Evolutionary conservation across 2,797 vertebrate species (phyloP), one percentile per base, ranked within the genome.

Genomic region (Psittacula echo): DNA sequence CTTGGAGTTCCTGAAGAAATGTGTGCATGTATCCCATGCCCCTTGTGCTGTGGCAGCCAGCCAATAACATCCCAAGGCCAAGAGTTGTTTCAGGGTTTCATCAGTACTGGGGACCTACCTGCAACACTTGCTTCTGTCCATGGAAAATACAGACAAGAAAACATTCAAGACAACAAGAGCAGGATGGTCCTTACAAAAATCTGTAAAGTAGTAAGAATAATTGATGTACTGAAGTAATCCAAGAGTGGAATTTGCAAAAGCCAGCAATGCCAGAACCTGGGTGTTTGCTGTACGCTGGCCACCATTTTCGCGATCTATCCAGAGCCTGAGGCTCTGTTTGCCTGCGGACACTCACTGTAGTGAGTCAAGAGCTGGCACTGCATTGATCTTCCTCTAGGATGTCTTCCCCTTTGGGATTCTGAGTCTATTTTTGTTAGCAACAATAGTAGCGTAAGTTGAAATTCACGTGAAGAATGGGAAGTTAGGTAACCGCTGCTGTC

Each of bases 11-110:
- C 58, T 32, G 1, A 10, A 72, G 13, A 21, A 37, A 7, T 0
- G 0, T 5, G 2, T 2, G 18, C 11, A 0, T 10, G 5, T 19
- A 12, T 6, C 22, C 39, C 13, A 4, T 1, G 0, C 2, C 23
- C 6, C 30, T 39, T 0, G 5, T 2, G 13, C 22, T 19, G n/a
- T 1, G 11, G 30, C 50, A 48, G 56, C 44, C 56, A 15, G 30
- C 15, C 70, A 20, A 37, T 7, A 8, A 1, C 22, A 2, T 0
- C 50, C 29, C 5, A 1, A 6, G 47, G 20, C 34, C 67, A n/a
- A 15, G 19, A 16, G 39, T 1, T 32, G 23, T 23, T 2, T 4
- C 29, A 27, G 17, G 81, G 15, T 6, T 5, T 30, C 3, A 0
- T 27, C 23, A 41, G 71, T 3, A 6, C 3, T 0, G 5, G 42